phyloP scores from a whole-genome alignment of 2,797 vertebrate genomes.

The Euthynnus affinis region DNA sequence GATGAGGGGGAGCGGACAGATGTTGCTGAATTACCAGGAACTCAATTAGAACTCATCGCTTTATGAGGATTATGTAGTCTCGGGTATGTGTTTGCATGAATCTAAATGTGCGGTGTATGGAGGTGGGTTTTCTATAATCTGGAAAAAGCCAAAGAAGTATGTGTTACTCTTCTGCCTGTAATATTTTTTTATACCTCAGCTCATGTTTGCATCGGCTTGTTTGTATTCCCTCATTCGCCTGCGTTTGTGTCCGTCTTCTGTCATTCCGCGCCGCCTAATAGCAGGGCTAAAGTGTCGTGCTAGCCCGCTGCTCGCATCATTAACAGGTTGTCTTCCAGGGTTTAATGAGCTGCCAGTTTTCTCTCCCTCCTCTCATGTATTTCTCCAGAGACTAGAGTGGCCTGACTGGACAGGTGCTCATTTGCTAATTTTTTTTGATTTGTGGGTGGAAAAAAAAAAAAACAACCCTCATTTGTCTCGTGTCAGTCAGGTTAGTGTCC shows the following conservation, averaged over 20 bases:
- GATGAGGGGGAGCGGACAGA: slow-evolving; percentile 45
- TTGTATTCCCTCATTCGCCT: not conserved
- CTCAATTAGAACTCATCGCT: slow-evolving; percentile 6
- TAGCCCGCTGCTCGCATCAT: slow-evolving; percentile 34
- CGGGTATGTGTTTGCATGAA: not conserved
- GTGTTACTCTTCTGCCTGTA: not conserved
- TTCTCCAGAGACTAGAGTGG: not conserved
- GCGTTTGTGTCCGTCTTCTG: slow-evolving; percentile 6
- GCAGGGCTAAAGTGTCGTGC: slow-evolving; percentile 18
- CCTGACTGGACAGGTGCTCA: slow-evolving; percentile 42
- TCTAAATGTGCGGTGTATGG: not conserved
- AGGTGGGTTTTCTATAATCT: not conserved
- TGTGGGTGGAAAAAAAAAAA: not conserved
- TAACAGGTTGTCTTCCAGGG: slow-evolving; percentile 42
- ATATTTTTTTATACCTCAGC: too few relatives aligned
- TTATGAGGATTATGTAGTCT: not conserved
- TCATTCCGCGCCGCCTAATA: not conserved
- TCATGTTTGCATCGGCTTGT: slow-evolving; percentile 12
- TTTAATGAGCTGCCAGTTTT: slow-evolving; percentile 63
- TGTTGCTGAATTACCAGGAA: slow-evolving; percentile 38
- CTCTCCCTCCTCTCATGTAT: slow-evolving; percentile 3
- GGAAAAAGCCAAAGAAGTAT: not conserved
- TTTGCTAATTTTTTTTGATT: slow-evolving; percentile 30
- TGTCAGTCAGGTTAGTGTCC: slow-evolving; percentile 15
- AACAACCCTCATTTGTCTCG: not conserved